Conservation (phyloP, 2,797 vertebrate genomes). For the Hydrocynus forskahlii region DNA sequence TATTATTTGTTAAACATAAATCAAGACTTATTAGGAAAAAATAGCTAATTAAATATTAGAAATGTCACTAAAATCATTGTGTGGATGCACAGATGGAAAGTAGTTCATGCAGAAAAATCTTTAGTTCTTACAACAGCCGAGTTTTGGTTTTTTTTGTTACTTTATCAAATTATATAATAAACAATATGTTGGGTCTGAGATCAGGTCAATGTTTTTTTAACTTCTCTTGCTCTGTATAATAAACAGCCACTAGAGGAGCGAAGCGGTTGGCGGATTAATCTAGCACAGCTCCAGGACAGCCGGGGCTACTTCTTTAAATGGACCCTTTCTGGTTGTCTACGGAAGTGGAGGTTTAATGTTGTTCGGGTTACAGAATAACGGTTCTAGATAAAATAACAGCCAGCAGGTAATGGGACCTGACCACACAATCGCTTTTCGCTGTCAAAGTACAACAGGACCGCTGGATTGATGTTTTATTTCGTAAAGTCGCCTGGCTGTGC, state of each 20-base stretch:
- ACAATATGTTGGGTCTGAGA: no score
- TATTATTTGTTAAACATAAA: no score
- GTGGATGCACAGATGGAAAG: background rate
- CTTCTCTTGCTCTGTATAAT: background rate
- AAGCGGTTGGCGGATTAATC: conserved; percentile 78
- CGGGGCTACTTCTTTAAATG: conserved; percentile 97
- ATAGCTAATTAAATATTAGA: background rate
- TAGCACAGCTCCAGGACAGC: conserved; percentile 71
- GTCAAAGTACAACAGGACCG: no score
- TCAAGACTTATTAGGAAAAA: no score
- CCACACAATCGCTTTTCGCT: no score
- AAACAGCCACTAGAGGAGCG: conserved; percentile 19
- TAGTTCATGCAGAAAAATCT: background rate
- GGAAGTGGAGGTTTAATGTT: conserved; percentile 47
- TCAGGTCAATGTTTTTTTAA: background rate
- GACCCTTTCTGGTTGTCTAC: conserved; percentile 71
- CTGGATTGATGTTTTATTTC: no score
- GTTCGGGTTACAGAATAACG: background rate
- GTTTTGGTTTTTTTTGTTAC: background rate
- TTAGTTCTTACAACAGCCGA: background rate
- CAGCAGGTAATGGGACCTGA: background rate
- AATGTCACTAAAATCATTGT: background rate
- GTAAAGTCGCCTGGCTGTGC: no score
- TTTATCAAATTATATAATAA: no score
- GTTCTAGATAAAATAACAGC: background rate